Percentiles rank a stretch among this genome's conserved stretches.
phyloP scores from a whole-genome alignment of 2,113 vertebrate genomes.

The Siniperca knerii region DNA sequence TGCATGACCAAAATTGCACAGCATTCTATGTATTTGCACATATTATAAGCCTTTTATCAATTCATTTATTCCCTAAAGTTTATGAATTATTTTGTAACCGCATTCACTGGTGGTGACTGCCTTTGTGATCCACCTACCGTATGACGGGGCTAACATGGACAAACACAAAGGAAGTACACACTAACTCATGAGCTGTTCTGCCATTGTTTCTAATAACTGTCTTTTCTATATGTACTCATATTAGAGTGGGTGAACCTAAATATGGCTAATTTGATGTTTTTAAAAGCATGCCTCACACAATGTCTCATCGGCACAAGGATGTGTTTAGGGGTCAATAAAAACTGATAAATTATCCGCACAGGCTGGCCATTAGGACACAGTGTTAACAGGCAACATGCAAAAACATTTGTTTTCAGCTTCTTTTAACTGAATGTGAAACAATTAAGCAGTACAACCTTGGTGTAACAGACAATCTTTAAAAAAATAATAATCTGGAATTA shows the following conservation, averaged over 20 bases:
- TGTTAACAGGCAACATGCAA: constrained; percentile 80
- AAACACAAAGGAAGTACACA: constrained; percentile 17
- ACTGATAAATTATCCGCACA: constrained; percentile 51
- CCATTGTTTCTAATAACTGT: constrained; percentile 2
- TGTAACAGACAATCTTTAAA: constrained; percentile 40
- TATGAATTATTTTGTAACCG: background rate
- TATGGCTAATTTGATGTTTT: constrained; percentile 15
- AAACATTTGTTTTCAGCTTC: constrained; percentile 49
- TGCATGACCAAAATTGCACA: constrained; percentile 17
- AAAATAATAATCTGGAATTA: constrained; percentile 19
- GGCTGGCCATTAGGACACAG: constrained; percentile 53
- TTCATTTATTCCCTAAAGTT: background rate
- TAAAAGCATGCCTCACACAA: constrained; percentile 35
- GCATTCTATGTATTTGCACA: constrained; percentile 10
- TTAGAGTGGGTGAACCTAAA: constrained; percentile 46
- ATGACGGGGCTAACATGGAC: background rate
- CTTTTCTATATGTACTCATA: constrained; percentile 40
- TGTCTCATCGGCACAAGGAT: constrained; percentile 22
- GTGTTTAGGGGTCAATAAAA: constrained; percentile 39
- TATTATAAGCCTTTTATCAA: constrained; percentile 7
- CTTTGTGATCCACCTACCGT: background rate
- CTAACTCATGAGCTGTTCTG: constrained; percentile 31
- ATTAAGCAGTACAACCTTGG: constrained; percentile 31
- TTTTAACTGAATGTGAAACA: constrained; percentile 52
- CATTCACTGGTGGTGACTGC: constrained; percentile 20